phyloP scores from a whole-genome alignment of 2,113 vertebrate genomes.

The Mastomys natalensis region DNA sequence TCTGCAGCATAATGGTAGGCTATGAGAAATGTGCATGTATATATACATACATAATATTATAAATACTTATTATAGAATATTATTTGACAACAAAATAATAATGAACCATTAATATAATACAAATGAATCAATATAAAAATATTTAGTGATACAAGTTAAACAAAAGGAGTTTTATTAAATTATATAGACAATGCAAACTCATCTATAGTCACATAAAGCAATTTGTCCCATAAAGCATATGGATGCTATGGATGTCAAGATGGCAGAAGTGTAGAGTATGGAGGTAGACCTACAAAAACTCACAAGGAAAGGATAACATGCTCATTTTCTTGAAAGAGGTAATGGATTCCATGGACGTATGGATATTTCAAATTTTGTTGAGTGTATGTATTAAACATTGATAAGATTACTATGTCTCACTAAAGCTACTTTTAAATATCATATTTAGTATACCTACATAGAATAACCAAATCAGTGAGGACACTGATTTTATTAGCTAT shows the following conservation, averaged over 20 bases:
- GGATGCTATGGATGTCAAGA: neutral
- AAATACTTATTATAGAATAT: neutral
- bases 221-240: neutral
- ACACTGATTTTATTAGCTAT: neutral
- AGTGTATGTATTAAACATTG: neutral
- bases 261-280: neutral
- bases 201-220: neutral
- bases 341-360: neutral
- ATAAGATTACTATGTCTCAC: neutral
- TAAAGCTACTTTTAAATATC: constrained; percentile 25
- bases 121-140: neutral
- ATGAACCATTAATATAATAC: neutral
- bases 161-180: neutral
- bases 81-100: neutral
- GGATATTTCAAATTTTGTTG: neutral
- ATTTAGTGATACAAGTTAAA: neutral
- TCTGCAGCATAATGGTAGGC: neutral
- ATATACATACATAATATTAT: neutral
- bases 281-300: neutral
- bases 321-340: neutral
- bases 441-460: neutral
- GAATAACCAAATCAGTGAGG: neutral
- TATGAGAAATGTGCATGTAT: neutral
- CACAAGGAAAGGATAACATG: neutral
- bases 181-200: neutral